Conservation (phyloP, 2,113 vertebrate genomes). For the Pseudorectes ferrugineus region DNA sequence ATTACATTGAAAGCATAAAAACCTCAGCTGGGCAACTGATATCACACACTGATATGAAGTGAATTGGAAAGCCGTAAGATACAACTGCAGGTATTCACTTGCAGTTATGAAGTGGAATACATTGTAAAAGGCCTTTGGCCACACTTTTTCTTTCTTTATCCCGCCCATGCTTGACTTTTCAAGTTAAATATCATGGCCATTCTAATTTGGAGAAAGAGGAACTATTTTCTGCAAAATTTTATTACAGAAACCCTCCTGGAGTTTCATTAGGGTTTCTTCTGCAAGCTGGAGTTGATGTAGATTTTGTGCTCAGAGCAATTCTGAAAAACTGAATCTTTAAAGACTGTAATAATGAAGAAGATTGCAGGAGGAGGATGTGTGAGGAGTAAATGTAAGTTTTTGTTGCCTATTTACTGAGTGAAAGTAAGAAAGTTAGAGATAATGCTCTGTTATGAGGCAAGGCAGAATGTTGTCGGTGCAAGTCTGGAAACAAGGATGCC, state of each 20-base stretch:
- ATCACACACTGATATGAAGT: background rate
- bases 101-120: background rate
- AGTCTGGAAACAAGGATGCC: background rate
- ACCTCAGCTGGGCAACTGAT: background rate
- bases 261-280: background rate
- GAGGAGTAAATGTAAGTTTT: background rate
- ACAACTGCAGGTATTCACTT: background rate
- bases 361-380: background rate
- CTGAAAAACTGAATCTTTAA: background rate
- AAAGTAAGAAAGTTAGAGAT: background rate
- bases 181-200: background rate
- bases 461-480: background rate
- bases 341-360: background rate
- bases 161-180: background rate
- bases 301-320: background rate
- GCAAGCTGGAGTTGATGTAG: background rate
- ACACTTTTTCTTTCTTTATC: background rate
- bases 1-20: background rate
- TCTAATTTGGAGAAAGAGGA: background rate
- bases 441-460: background rate
- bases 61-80: background rate
- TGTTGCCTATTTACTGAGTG: background rate
- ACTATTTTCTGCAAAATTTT: background rate
- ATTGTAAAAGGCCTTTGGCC: background rate
- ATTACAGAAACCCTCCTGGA: background rate